These are phyloP conservation scores for Halcyon leucocephala DNA, from an alignment of 2,797 vertebrate genomes.

Conservation along the genomic window DNA sequence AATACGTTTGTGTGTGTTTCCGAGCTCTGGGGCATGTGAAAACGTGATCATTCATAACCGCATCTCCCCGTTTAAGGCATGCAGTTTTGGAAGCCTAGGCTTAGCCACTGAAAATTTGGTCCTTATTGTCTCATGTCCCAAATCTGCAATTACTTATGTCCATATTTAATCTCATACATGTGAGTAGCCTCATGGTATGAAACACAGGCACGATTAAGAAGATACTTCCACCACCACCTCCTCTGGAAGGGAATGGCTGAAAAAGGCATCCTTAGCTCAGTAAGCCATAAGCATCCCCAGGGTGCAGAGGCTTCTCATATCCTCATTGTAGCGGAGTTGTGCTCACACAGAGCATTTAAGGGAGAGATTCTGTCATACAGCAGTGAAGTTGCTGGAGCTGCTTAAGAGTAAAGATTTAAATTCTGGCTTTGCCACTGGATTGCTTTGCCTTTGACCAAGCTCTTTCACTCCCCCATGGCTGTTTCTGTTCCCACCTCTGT, in stretches of 20 bases:
- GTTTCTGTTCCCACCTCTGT: not conserved
- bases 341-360: not conserved
- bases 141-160: conserved; percentile 50
- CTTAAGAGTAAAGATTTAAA: not conserved
- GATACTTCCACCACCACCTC: not conserved
- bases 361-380: not conserved
- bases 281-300: not conserved
- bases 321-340: fast-evolving
- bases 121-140: not conserved
- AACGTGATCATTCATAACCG: not conserved
- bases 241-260: not conserved
- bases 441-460: not conserved
- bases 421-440: not conserved
- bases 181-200: not conserved
- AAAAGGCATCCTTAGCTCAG: not conserved
- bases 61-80: conserved; percentile 22
- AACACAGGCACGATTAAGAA: not conserved
- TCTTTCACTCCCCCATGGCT: not conserved
- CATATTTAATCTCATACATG: not conserved
- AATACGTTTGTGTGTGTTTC: conserved; percentile 10
- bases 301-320: not conserved
- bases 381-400: not conserved
- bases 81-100: not conserved
- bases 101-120: conserved; percentile 18
- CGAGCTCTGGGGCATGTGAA: conserved; percentile 46